A percentile compares a stretch with the other conserved stretches of the same genome.
Conservation (phyloP, 2,888 invertebrate genomes). For the Dorcus hopei region DNA sequence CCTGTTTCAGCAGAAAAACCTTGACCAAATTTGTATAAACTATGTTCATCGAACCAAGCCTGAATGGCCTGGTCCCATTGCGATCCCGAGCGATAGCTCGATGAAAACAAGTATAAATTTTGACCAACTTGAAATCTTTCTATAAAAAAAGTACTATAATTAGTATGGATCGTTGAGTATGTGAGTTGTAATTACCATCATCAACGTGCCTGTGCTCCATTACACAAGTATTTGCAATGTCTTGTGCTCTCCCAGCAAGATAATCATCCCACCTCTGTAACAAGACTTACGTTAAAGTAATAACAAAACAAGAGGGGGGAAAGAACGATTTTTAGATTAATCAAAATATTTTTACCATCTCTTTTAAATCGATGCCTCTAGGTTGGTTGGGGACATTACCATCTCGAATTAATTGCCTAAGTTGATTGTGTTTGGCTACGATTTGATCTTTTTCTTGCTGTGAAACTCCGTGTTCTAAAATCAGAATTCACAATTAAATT, state of each 20-base stretch:
- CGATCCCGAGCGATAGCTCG: constrained; percentile 7
- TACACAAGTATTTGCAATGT: neutral
- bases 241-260: constrained; percentile 2
- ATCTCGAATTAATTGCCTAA: neutral
- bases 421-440: constrained; percentile 5
- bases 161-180: neutral
- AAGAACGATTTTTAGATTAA: too few relatives aligned
- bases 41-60: constrained; percentile 30
- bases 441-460: neutral
- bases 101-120: constrained; percentile 24
- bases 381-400: constrained; percentile 8
- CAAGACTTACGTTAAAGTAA: neutral
- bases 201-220: neutral
- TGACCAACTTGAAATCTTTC: constrained; percentile 25
- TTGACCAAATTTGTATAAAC: constrained; percentile 22
- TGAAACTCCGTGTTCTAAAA: neutral
- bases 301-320: too few relatives aligned
- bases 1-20: constrained; percentile 18
- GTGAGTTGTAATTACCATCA: constrained; percentile 4
- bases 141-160: neutral
- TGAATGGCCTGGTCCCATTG: constrained; percentile 26
- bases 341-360: neutral
- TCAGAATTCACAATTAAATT: neutral
- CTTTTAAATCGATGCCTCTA: constrained; percentile 4
- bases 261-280: constrained; percentile 6